Conservation (phyloP, 2,797 vertebrate species). For the Phrynocephalus guinanensis region DNA sequence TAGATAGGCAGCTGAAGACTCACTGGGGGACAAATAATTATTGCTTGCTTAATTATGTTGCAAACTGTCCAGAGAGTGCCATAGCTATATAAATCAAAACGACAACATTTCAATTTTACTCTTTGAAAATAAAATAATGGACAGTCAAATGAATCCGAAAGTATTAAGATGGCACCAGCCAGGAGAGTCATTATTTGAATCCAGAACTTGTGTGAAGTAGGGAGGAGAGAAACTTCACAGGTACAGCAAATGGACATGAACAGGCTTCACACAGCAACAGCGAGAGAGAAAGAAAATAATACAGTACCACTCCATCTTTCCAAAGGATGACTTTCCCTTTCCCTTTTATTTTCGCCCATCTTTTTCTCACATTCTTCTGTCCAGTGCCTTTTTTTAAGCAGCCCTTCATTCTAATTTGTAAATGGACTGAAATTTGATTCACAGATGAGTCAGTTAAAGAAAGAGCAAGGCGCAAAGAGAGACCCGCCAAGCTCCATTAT, state of each 20-base stretch:
- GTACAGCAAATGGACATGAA: constrained; percentile 62
- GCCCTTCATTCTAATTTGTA: constrained; percentile 59
- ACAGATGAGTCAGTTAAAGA: constrained; percentile 56
- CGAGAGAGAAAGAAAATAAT: neutral
- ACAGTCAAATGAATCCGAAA: constrained; percentile 41
- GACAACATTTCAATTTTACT: neutral
- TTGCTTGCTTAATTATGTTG: too few relatives aligned
- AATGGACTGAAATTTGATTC: constrained; percentile 55
- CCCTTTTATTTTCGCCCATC: neutral
- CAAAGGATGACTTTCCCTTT: constrained; percentile 36
- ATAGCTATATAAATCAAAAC: too few relatives aligned
- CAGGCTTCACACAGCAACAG: constrained; percentile 50
- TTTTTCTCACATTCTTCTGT: constrained; percentile 57
- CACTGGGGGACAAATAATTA: too few relatives aligned
- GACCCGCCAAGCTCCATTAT: neutral
- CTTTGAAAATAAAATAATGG: neutral
- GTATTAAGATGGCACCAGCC: constrained; percentile 59
- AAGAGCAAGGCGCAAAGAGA: neutral
- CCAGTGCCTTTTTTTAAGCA: constrained; percentile 64
- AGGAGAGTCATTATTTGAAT: constrained; percentile 63
- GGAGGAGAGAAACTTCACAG: constrained; percentile 26
- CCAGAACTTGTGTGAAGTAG: constrained; percentile 51
- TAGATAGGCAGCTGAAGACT: too few relatives aligned
- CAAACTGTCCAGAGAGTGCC: too few relatives aligned
- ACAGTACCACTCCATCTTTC: constrained; percentile 69